Percentiles rank a stretch among this genome's conserved stretches.
Conservation (phyloP, 2,888 invertebrate species). For the Pollenia amentaria region DNA sequence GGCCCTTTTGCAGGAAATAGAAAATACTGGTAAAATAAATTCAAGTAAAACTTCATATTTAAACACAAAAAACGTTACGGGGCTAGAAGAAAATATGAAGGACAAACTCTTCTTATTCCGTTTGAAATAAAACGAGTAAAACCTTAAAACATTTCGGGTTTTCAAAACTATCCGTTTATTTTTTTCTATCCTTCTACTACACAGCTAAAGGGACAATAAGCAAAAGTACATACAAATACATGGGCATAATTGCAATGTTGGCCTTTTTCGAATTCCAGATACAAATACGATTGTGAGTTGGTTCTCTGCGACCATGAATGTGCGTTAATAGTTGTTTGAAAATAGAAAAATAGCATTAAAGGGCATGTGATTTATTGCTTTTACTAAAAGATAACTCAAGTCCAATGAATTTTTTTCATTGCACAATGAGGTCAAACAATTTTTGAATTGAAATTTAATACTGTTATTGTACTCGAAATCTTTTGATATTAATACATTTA, state of each 20-base stretch:
- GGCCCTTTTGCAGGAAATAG: neutral
- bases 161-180: neutral
- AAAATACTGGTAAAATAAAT: neutral
- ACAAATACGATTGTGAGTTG: neutral
- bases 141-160: no score
- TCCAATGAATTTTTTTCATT: slow-evolving; percentile 13
- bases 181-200: neutral
- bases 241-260: neutral
- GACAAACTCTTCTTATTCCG: neutral
- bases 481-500: no score
- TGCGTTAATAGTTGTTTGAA: no score
- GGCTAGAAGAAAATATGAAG: slow-evolving; percentile 10
- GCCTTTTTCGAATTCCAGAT: neutral
- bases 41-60: neutral
- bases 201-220: no score
- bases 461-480: no score
- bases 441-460: no score
- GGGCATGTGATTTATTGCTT: slow-evolving; percentile 45
- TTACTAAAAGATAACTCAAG: slow-evolving; percentile 31
- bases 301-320: neutral
- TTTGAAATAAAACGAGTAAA: neutral
- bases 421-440: no score
- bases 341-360: neutral
- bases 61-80: no score
- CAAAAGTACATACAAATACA: neutral